Evolutionary conservation across 2,797 vertebrate genomes (phyloP), one percentile per base, ranked within the genome.

Genomic region (Geranospiza caerulescens): DNA sequence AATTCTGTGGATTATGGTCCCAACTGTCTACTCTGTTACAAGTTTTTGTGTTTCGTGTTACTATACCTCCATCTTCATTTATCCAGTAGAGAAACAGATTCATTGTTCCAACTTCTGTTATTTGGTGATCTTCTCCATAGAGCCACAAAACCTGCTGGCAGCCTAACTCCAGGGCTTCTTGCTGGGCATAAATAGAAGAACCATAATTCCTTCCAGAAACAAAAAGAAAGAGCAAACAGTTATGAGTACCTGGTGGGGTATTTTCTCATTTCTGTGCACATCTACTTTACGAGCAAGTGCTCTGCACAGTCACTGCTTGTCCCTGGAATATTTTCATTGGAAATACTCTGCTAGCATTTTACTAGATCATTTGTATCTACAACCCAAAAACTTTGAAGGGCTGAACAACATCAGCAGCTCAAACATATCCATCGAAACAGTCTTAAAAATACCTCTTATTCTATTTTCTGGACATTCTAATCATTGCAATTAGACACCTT

Each of bases 101-200:
- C 99, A 99, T 99, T 45, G 99, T 99, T 82, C 99, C 99, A 38
- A 98, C 99, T 95, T 99, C 99, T 1, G 99, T 99, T 96, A 99
- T 99, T 96, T 99, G 99, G 58, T 99, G 97, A 58, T 99, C 98
- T 4, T 99, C 98, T 50, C 99, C 99, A 9, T 99, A 99, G 31
- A 99, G 98, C 99, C 99, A 99, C 74, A 99, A 97, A 80, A 99
- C 99, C 97, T 99, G 99, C 96, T 99, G 99, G 89, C 99, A 99
- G 6, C 98, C 99, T 3, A 97, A 75, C 26, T 98, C 98, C 85
- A 89, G 6, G 4, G 99, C 99, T 97, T 99, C 98, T 22, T 98
- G 97, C 84, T 99, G 99, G 50, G 99, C 98, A 36, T 96, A 98
- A 87, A 99, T 96, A 59, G 98, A 97, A 4, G 98, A 94, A 3